These are phyloP conservation scores for Egretta garzetta DNA, from an alignment of 2,113 vertebrate species.

Conservation along the genomic window DNA sequence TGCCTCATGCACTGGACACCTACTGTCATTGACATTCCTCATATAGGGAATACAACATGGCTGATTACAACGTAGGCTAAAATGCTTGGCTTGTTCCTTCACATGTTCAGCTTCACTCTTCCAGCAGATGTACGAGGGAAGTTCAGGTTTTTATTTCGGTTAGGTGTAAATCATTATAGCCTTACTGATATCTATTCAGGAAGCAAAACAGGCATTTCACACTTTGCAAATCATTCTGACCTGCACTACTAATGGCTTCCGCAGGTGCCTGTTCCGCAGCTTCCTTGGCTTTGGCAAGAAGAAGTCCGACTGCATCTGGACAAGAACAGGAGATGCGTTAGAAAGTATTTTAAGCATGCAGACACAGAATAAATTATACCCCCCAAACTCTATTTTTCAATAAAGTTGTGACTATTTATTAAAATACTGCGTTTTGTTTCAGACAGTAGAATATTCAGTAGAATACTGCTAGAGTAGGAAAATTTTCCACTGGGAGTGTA, in stretches of 20 bases:
- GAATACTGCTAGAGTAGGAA: neutral
- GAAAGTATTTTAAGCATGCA: neutral
- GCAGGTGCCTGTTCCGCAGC: conserved; percentile 86
- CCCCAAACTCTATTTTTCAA: neutral
- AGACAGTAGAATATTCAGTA: neutral
- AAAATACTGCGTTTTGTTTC: neutral
- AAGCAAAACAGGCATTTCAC: neutral
- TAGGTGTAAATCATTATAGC: neutral
- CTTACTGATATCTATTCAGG: neutral
- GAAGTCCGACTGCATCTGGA: conserved; percentile 90
- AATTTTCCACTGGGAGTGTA: neutral
- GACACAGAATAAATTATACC: neutral
- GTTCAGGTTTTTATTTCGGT: neutral
- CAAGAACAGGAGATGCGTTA: neutral
- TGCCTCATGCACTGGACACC: neutral
- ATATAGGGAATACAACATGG: neutral
- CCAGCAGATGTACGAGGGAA: neutral
- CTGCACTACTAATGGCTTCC: conserved; percentile 96
- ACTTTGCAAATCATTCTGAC: conserved; percentile 68
- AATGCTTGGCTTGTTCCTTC: neutral
- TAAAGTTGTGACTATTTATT: neutral
- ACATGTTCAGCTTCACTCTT: neutral
- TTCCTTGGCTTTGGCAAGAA: conserved; percentile 92
- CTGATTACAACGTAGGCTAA: neutral
- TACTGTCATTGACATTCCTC: neutral